Conservation (phyloP, 2,797 vertebrate genomes). For the Sebastes elongatus region DNA sequence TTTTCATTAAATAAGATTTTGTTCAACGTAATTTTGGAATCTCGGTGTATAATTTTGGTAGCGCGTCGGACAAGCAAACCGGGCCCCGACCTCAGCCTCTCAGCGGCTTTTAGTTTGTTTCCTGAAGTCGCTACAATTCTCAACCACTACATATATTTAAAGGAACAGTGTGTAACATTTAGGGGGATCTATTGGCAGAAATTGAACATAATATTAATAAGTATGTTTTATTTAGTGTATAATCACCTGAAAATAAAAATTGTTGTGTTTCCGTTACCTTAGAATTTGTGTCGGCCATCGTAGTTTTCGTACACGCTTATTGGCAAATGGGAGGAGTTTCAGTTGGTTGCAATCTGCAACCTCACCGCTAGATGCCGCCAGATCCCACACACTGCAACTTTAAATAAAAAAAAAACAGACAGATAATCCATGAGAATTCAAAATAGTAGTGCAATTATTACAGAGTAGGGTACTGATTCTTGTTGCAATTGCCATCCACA, state of each 20-base stretch:
- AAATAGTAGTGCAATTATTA: background rate
- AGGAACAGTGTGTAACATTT: background rate
- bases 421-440: background rate
- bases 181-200: no score
- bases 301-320: background rate
- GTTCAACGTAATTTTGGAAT: no score
- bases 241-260: background rate
- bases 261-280: background rate
- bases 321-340: no score
- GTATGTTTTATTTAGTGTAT: background rate
- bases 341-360: no score
- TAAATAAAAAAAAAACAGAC: background rate
- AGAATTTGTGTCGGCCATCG: background rate
- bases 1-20: no score
- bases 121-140: background rate
- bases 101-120: no score
- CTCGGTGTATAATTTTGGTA: no score
- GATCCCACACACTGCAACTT: no score
- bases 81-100: no score
- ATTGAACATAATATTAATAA: no score
- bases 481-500: fast-evolving
- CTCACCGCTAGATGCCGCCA: no score
- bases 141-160: background rate
- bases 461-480: background rate
- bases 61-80: no score